A percentile compares a stretch with the other conserved stretches of the same genome.
Conservation (phyloP, 2,113 vertebrate species). For the Psittacula cyanocephala region DNA sequence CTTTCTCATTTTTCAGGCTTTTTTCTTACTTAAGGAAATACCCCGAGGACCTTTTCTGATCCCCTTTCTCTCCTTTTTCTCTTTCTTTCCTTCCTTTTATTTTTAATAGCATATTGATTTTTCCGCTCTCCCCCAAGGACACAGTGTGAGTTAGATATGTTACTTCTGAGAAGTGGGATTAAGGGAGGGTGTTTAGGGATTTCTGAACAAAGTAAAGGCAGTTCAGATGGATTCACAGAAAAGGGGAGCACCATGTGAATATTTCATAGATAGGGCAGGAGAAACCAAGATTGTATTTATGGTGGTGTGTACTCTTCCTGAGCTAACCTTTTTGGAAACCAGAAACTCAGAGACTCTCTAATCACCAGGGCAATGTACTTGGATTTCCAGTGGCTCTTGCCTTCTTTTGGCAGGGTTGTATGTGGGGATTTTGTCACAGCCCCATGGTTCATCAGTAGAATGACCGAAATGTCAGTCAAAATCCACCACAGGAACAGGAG, state of each 20-base stretch:
- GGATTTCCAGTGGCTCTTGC: slow-evolving; percentile 43
- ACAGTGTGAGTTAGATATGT: neutral
- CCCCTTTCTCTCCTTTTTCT: neutral
- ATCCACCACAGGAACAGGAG: neutral
- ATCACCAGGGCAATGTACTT: neutral
- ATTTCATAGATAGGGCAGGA: neutral
- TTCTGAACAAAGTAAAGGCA: neutral
- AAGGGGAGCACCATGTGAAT: neutral
- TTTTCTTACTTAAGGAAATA: slow-evolving; percentile 31
- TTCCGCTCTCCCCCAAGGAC: neutral
- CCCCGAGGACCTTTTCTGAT: slow-evolving; percentile 25
- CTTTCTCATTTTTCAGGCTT: slow-evolving; percentile 39
- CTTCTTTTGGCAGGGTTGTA: slow-evolving; percentile 45
- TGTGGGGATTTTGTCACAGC: slow-evolving; percentile 18
- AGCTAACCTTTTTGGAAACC: neutral
- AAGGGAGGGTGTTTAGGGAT: neutral
- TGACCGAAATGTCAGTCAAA: neutral
- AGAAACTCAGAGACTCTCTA: slow-evolving; percentile 15
- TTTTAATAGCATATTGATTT: slow-evolving; percentile 19
- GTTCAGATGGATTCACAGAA: neutral
- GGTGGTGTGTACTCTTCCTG: neutral
- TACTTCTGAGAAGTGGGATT: slow-evolving; percentile 6
- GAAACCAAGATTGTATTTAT: neutral
- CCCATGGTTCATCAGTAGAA: neutral
- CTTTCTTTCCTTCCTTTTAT: neutral